Base-by-base conservation (phyloP, 1,140 invertebrate genomes). In the Trichonephila clavipes region DNA sequence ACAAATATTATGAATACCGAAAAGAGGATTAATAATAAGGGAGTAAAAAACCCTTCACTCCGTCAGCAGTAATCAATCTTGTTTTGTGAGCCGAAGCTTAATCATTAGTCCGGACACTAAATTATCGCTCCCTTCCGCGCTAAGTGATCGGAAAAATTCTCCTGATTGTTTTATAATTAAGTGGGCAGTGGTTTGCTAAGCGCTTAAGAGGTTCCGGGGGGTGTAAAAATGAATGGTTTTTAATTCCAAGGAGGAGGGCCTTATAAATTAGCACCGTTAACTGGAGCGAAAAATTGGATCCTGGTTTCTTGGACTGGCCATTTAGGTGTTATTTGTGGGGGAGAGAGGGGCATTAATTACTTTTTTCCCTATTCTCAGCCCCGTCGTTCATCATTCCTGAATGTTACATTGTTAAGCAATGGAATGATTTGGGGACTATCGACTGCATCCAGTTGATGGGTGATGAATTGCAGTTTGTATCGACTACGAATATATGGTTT, bases 111-210 rank as follows among this genome's bases (percentile, higher is more conserved):
- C 18, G 10, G 72, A 90, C 89, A 90, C 77, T 82, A 83, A 82
- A 90, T 90, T 83, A 90, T 90, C 89, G 89, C 77, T 62, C 24
- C 28, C 89, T 64, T 62, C 51, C 59, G 24, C 89, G 77, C 40
- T 82, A 90, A 90, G 77, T 44, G 89, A 90, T 90, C 21, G 89
- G 89, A 90, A 90, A 90, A 90, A 83, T 90, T 90, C 28, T 21
- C 72, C 77, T 90, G 89, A 90, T 90, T 90, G 89, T 90, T 90
- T 90, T 90, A 82, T 90, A 90, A 90, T 90, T 90, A 90, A 90
- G 89, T 83, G 77, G 72, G 16, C 77, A 34, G 89, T 14, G 89
- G 72, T 81, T 81, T 90, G 44, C 89, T 90, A 62, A 82, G 77
- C 72, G 58, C 89, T 90, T 62, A 82, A 62, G 77, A 90, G 89